Percentiles rank a stretch among this genome's conserved stretches.
Conservation (phyloP, 2,113 vertebrate genomes). For the Corynorhinus townsendii region DNA sequence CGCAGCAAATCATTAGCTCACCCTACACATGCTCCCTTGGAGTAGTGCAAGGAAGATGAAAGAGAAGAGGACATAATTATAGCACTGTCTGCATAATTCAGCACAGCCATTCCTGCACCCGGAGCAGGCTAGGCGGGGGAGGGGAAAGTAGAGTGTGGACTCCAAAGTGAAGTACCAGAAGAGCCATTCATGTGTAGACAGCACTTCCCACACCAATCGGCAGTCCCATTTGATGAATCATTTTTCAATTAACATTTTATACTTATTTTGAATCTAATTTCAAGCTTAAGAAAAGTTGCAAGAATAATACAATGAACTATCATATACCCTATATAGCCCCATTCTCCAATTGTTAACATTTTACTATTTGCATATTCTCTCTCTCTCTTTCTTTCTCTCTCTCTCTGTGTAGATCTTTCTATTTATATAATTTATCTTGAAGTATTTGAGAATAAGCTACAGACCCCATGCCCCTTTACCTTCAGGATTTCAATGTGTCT, state of each 20-base stretch:
- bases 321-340: background rate
- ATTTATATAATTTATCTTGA: background rate
- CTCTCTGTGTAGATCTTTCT: background rate
- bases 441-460: background rate
- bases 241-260: background rate
- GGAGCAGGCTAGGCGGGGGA: conserved; percentile 14
- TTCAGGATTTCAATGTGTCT: background rate
- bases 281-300: background rate
- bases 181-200: background rate
- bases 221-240: background rate
- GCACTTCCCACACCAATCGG: background rate
- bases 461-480: background rate
- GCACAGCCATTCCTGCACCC: background rate
- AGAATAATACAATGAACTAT: background rate
- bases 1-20: conserved; percentile 31
- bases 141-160: background rate
- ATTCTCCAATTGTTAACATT: background rate
- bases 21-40: conserved; percentile 43
- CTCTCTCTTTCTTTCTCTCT: too few relatives aligned
- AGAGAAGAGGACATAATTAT: conserved; percentile 63
- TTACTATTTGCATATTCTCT: background rate
- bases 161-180: background rate
- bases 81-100: conserved; percentile 21
- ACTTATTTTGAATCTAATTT: conserved; percentile 10
- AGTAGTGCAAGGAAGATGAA: conserved; percentile 59